Conservation (phyloP, 53 echinoderm and acorn worm species). For the Patiria pectinifera region DNA sequence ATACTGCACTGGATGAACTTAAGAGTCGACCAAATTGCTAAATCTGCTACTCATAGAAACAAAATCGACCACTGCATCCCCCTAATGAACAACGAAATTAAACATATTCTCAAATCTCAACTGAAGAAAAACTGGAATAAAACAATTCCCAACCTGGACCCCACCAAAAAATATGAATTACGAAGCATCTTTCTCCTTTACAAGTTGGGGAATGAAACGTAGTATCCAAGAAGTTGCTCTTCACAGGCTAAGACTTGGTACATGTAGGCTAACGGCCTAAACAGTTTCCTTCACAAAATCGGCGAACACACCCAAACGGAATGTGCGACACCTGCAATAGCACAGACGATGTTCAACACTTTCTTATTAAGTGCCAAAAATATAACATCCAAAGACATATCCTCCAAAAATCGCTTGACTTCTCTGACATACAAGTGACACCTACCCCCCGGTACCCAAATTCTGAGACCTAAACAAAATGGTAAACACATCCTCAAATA, state of each 20-base stretch:
- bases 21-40: background rate
- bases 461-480: background rate
- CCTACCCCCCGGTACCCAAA: background rate
- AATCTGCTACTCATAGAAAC: background rate
- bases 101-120: background rate
- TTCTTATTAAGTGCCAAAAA: background rate
- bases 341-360: background rate
- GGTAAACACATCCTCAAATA: background rate
- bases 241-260: background rate
- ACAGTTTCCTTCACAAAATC: background rate
- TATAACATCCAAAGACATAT: no score
- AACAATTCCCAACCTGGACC: background rate
- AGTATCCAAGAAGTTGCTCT: background rate
- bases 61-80: slow-evolving; percentile 4
- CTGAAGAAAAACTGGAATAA: background rate
- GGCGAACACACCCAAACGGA: background rate
- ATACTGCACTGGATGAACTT: no score
- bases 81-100: background rate
- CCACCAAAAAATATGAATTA: no score
- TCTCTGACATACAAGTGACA: background rate
- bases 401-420: background rate
- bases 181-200: no score
- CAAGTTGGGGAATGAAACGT: background rate
- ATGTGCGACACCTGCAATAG: background rate
- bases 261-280: no score